Conservation (phyloP, 1,140 invertebrate species). For the Vollenhovia emeryi region DNA sequence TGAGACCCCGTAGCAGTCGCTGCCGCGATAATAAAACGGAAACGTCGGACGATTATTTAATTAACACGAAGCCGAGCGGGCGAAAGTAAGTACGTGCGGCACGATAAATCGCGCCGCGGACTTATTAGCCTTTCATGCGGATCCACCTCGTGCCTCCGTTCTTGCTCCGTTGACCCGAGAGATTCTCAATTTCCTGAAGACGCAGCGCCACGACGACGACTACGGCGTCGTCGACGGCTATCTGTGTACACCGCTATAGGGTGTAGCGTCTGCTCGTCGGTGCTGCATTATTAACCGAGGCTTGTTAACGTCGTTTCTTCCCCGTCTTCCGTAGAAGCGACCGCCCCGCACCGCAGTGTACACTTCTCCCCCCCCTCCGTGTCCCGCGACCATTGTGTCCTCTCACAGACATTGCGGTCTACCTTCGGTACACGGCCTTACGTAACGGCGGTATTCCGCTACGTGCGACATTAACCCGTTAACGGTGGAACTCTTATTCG, state of each 20-base stretch:
- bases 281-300: constrained; percentile 74
- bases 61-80: constrained; percentile 39
- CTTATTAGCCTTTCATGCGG: constrained; percentile 68
- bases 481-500: constrained; percentile 1
- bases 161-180: constrained; percentile 67
- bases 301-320: constrained; percentile 74
- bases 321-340: constrained; percentile 16
- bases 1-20: background rate
- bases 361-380: background rate
- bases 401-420: constrained; percentile 36
- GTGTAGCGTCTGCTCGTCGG: constrained; percentile 40
- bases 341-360: constrained; percentile 7
- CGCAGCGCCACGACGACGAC: background rate
- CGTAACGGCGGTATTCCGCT: constrained; percentile 14
- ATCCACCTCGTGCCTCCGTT: constrained; percentile 51
- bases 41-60: constrained; percentile 61
- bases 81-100: constrained; percentile 31
- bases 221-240: background rate
- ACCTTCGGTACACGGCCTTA: constrained; percentile 33
- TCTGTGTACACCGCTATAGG: constrained; percentile 59
- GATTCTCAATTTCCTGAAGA: constrained; percentile 71
- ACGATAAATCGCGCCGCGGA: constrained; percentile 60
- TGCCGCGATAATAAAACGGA: constrained; percentile 46
- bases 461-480: constrained; percentile 40
- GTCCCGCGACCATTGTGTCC: constrained; percentile 33